Conservation (phyloP, 2,888 invertebrate genomes). For the Apocheima hispidaria region DNA sequence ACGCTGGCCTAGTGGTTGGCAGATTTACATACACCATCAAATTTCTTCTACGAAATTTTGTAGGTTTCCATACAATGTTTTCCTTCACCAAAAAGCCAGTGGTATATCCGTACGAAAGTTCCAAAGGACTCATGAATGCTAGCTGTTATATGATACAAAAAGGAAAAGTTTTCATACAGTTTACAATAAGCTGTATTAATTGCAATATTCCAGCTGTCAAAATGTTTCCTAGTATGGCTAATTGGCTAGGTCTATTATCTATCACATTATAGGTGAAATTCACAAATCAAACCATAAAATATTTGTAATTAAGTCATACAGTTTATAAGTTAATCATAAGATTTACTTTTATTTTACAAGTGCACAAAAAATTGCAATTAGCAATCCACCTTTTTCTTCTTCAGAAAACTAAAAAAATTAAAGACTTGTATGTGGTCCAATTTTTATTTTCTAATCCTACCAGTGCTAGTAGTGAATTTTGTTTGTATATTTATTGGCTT, state of each 20-base stretch:
- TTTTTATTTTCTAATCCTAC: constrained; percentile 60
- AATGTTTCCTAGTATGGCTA: no score
- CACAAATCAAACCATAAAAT: constrained; percentile 30
- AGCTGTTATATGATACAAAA: no score
- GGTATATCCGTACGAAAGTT: no score
- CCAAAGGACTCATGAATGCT: no score
- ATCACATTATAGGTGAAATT: constrained; percentile 30
- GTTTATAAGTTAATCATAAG: constrained; percentile 37
- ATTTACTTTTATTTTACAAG: constrained; percentile 47
- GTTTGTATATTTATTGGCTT: constrained; percentile 67
- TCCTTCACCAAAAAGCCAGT: no score
- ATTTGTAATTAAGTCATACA: constrained; percentile 44
- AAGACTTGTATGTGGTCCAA: constrained; percentile 83
- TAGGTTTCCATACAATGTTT: no score
- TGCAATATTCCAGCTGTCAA: no score
- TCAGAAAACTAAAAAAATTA: constrained; percentile 58
- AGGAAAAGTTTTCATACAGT: no score
- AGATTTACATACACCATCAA: no score
- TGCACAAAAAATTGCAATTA: constrained; percentile 56
- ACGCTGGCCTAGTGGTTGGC: no score
- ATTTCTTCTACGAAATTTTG: no score
- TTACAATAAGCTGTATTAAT: no score
- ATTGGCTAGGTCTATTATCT: constrained; percentile 26
- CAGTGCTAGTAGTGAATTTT: constrained; percentile 44
- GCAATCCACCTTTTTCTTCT: constrained; percentile 42